These are phyloP conservation scores for Sylvia borin DNA, from an alignment of 2,797 vertebrate species.

Conservation along the genomic window DNA sequence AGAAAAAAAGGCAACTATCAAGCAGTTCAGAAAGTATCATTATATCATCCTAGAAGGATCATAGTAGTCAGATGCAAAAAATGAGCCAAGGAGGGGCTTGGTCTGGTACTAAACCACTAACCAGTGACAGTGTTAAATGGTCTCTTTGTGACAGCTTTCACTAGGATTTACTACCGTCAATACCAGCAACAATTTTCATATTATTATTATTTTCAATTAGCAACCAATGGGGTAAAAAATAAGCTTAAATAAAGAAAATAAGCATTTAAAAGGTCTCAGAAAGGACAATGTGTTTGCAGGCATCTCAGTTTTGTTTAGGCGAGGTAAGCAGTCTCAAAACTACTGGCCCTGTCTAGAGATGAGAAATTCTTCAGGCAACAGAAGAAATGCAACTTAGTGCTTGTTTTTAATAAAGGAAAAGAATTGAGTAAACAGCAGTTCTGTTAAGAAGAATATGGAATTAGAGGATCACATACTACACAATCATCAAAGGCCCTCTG, in stretches of 20 bases:
- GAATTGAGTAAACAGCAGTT: neutral
- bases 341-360: neutral
- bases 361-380: neutral
- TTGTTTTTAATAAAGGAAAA: neutral
- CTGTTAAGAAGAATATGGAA: neutral
- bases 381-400: neutral
- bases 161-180: neutral
- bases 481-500: neutral
- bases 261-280: neutral
- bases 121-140: neutral
- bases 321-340: neutral
- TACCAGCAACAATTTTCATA: neutral
- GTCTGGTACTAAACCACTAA: neutral
- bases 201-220: neutral
- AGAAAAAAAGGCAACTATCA: neutral
- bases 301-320: neutral
- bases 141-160: neutral
- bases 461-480: neutral
- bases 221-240: neutral
- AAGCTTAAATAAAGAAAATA: neutral
- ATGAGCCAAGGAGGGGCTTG: neutral
- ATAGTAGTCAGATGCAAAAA: neutral
- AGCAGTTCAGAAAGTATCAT: neutral
- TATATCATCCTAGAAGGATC: neutral
- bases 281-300: neutral